A percentile compares a stretch with the other conserved stretches of the same genome.
Evolutionary conservation across 2,888 invertebrate genomes (phyloP).

Genomic region (Tinea pellionella): DNA sequence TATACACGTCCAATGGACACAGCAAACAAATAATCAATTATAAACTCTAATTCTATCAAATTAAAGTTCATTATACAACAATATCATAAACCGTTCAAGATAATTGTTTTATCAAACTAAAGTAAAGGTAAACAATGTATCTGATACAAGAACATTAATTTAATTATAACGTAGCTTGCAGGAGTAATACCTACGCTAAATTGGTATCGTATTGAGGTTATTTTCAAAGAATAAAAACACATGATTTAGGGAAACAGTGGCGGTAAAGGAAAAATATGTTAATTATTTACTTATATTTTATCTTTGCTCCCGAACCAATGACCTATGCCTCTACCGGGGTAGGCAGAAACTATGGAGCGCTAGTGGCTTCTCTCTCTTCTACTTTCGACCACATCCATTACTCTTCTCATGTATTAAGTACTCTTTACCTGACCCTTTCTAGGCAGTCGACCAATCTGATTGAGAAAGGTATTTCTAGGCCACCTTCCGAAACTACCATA

Average conservation of each 20-base stretch:
- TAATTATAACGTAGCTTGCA: conserved; percentile 2
- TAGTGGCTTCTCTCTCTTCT: too few relatives aligned
- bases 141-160: conserved; percentile 6
- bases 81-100: not conserved
- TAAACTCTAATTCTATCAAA: not conserved
- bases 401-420: too few relatives aligned
- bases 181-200: not conserved
- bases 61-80: not conserved
- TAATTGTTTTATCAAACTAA: conserved; percentile 6
- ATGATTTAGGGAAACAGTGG: not conserved
- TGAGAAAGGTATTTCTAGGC: too few relatives aligned
- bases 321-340: too few relatives aligned
- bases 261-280: not conserved
- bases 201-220: not conserved
- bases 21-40: not conserved
- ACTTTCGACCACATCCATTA: too few relatives aligned
- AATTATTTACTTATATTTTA: too few relatives aligned
- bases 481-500: too few relatives aligned
- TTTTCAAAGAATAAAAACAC: not conserved
- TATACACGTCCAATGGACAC: not conserved
- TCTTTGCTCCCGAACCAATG: too few relatives aligned
- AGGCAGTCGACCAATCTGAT: too few relatives aligned
- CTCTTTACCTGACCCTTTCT: too few relatives aligned
- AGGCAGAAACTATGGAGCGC: too few relatives aligned
- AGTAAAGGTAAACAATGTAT: not conserved